Evolutionary conservation across 1,140 invertebrate genomes (phyloP).

Genomic region (Acromyrmex heyeri): DNA sequence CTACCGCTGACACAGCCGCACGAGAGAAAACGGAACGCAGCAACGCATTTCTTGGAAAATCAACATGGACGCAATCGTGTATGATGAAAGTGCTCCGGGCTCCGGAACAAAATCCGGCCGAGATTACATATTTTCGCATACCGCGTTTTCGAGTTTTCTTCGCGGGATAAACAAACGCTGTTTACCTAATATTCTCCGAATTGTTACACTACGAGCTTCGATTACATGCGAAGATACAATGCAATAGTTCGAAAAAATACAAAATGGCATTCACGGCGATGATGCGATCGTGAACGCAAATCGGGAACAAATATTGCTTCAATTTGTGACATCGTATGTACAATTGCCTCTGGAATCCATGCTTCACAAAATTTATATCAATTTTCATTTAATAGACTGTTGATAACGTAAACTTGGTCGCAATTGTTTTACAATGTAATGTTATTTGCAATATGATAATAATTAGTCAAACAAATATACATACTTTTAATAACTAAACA

Average conservation of each 20-base stretch:
- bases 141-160: constrained; percentile 34
- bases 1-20: constrained; percentile 16
- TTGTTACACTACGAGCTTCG: constrained; percentile 26
- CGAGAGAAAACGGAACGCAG: constrained; percentile 16
- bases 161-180: constrained; percentile 36
- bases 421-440: constrained; percentile 12
- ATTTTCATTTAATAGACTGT: constrained; percentile 27
- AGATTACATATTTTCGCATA: constrained; percentile 52
- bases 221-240: constrained; percentile 43
- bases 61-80: constrained; percentile 44
- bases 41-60: constrained; percentile 55
- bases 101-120: constrained; percentile 40
- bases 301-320: constrained; percentile 52
- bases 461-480: constrained; percentile 17
- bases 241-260: constrained; percentile 60
- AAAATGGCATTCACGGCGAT: constrained; percentile 14
- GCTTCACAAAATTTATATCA: constrained; percentile 35
- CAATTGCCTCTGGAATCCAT: constrained; percentile 12
- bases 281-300: neutral
- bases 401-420: constrained; percentile 28
- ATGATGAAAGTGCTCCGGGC: constrained; percentile 22
- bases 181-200: constrained; percentile 51
- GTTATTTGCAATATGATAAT: constrained; percentile 21
- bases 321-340: constrained; percentile 3
- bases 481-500: constrained; percentile 35